Base-by-base conservation (phyloP, 1,140 invertebrate species). In the Meloidogyne chitwoodi region DNA sequence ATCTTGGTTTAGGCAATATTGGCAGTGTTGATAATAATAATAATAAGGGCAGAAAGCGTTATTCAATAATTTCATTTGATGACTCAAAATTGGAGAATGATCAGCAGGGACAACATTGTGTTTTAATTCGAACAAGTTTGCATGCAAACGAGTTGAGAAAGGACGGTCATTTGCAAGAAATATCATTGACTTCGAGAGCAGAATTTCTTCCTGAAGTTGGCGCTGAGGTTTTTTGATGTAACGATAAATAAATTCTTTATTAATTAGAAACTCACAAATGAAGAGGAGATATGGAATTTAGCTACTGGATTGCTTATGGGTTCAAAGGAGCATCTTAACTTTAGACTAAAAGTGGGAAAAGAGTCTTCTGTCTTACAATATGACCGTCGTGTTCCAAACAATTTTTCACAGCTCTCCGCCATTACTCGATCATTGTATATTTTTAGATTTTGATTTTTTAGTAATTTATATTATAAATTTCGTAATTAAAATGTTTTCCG, bases 141-240 rank as follows among this genome's bases (percentile, higher is more conserved):
- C 68, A 70, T 22, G 68, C 44, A 19, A 70, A 26, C 5, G 68
- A 70, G 29, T 0, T n/a, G 29, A 41, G 38, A 31, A 67, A 31
- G 22, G 29, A 31, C 8, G 19, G 22, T n/a, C 16, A 48, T 19
- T 2, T 61, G 4, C 48, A 56, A 14, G 19, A 22, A 56, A 14
- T 56, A n/a, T 70, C 68, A 19, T 31, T 70, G 29, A 41, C 26
- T 8, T 26, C 61, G 19, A 44, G 68, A 22, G 44, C 31, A 19
- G 68, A 70, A 44, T 70, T 70, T 70, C 19, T 70, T 26, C 68
- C 68, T n/a, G 68, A 70, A 70, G 38, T 70, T 44, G 68, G 44
- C 3, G 68, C 68, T 0, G 68, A 70, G 68, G 68, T 70, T n/a
- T n/a, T 56, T 8, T 66, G 5, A 2, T 3, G 14, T 48, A 4